Base-by-base conservation (phyloP, 2,797 vertebrate species). In the Sebastes cheni region DNA sequence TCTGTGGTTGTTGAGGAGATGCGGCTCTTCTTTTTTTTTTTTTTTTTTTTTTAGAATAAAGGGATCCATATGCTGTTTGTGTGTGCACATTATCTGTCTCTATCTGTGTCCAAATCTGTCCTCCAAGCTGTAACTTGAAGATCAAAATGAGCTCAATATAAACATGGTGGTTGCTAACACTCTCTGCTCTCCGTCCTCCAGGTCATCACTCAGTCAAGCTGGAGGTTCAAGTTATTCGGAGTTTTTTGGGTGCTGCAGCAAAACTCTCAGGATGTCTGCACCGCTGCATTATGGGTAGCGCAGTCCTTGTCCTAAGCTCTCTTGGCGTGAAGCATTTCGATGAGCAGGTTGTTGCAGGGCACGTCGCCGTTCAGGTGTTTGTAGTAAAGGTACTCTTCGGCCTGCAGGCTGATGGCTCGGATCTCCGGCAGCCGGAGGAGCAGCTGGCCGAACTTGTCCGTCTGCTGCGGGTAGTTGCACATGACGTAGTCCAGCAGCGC, bases 281-380 rank as follows among this genome's bases (percentile, higher is more conserved):
- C 75, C 72, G 72, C 77, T 89, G 88, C 77, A 52, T 76, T 29
- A 16, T 27, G 55, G 67, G 75, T 75, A 54, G 73, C 25, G 11
- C 68, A 59, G 84, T 77, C 73, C 66, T 27, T 50, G 71, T 84
- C 93, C 81, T 93, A 99, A 75, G 98, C 98, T 84, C 99, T 96
- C 90, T 99, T 99, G 67, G 99, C 99, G 61, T 99, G 99, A 92
- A 99, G 95, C 99, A 99, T 99, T 92, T 99, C 99, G 61, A 99
- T 99, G 91, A 99, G 98, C 82, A 99, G 97, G 95, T 99, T 99
- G 89, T 99, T 99, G 92, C 98, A 99, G 1, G 99, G 99, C 84
- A 99, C 98, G 18, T 99, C 98, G n/a, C 98, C 99, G 0, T 98
- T 99, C 93, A 99, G 97, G 95, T 99, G 99, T 94, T 99, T 99